Conservation (phyloP, 2,113 vertebrate species). For the Hippocampus mohnikei region DNA sequence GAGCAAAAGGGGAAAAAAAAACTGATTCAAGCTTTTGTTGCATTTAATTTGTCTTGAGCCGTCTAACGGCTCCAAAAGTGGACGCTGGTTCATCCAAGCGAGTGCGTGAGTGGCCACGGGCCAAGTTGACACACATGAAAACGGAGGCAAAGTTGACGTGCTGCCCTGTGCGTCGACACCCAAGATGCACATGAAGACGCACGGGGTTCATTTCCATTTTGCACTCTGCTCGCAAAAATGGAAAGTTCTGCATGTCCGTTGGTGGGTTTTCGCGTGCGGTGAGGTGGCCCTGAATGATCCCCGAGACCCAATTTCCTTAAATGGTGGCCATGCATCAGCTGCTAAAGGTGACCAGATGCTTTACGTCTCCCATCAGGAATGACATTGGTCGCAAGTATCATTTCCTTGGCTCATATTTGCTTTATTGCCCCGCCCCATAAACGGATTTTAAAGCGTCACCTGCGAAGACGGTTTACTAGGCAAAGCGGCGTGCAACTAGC, state of each 20-base stretch:
- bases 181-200: conserved; percentile 6
- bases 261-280: conserved; percentile 35
- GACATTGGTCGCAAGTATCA: not conserved
- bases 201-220: not conserved
- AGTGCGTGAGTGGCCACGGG: not conserved
- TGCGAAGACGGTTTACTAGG: no score
- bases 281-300: conserved; percentile 27
- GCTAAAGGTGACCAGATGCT: not conserved
- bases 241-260: conserved; percentile 16
- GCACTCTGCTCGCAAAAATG: not conserved
- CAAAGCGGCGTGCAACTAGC: no score
- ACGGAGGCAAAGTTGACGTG: conserved; percentile 1
- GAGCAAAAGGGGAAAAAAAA: not conserved
- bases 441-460: no score
- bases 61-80: conserved; percentile 12
- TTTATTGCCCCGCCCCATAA: not conserved
- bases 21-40: no score
- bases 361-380: not conserved
- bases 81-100: no score
- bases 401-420: not conserved
- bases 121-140: conserved; percentile 14
- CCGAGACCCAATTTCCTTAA: not conserved
- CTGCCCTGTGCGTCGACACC: conserved; percentile 3
- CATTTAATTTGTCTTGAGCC: no score
- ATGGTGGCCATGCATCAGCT: not conserved